Base-by-base conservation (phyloP, 2,888 invertebrate genomes). In the Chorisops tibialis region DNA sequence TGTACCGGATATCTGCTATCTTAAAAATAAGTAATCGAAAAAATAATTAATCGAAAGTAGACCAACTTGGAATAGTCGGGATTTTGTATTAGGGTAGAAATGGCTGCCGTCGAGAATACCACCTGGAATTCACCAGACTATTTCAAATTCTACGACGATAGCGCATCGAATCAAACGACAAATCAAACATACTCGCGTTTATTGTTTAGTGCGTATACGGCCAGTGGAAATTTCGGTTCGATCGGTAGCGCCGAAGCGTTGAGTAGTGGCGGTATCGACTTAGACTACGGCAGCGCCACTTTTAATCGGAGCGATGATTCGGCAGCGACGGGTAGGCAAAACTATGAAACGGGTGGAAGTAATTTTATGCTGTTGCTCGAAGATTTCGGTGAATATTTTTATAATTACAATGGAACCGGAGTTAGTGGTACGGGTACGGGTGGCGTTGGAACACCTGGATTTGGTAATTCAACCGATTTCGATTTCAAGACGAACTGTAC, bases 331-430 rank as follows among this genome's bases (percentile, higher is more conserved):
- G 30, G 11, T 30, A 43, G 45, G 30, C 56, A 24, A 11, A 24
- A 45, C 6, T 48, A 50, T 35, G 62, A 56, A 24, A 35, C 37
- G 30, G 60, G 60, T 19, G 78, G 78, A 63, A 79, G 77, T 67
- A 75, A 78, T 41, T 84, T 85, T 70, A 81, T 86, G 82, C 81
- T 85, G 75, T 76, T 88, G 60, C 84, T 89, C 49, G 88, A 89
- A 70, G 89, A 90, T 73, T 85, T 90, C 73, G 89, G 88, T 78
- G 89, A 89, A 74, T 89, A 88, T 75, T 87, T 89, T 75, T 85
- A 84, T 69, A 85, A 78, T 69, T 78, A 74, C 63, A 79, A 79
- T 64, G 75, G 75, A n/a, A 76, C 59, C 2, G 59, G 61, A 4
- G 43, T 39, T 35, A 19, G 24, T 18, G 41, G 45, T 19, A 30